These are phyloP conservation scores for Drosophila watanabei DNA, from an alignment of 1,140 invertebrate genomes.

Conservation along the genomic window DNA sequence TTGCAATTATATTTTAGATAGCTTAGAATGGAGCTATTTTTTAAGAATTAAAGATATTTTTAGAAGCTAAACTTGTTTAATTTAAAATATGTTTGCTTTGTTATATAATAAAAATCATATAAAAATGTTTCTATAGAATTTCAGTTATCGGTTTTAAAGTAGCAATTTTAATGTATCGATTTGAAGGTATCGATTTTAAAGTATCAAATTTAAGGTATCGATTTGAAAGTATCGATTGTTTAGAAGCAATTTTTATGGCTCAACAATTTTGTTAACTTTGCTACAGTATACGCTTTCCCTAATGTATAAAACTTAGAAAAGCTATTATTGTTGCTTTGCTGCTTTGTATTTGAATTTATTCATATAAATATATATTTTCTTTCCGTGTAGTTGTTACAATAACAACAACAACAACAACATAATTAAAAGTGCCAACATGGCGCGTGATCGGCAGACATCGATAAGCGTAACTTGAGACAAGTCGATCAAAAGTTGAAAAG, in stretches of 20 bases:
- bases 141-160: background rate
- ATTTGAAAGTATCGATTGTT: background rate
- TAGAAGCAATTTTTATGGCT: background rate
- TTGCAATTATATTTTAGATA: background rate
- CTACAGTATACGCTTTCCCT: background rate
- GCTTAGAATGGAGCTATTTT: background rate
- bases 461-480: constrained; percentile 65
- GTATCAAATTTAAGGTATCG: background rate
- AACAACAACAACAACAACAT: constrained; percentile 62
- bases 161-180: background rate
- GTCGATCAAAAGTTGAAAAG: constrained; percentile 16
- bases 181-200: background rate
- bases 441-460: constrained; percentile 77
- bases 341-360: background rate
- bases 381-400: background rate
- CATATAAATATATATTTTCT: background rate
- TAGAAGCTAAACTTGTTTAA: background rate
- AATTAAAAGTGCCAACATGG: constrained; percentile 80
- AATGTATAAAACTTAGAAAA: background rate
- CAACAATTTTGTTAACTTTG: background rate
- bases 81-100: no score
- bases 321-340: no score
- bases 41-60: background rate
- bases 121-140: no score
- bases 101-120: no score